Evolutionary conservation across 2,113 vertebrate genomes (phyloP).

Genomic region (Chitala chitala): DNA sequence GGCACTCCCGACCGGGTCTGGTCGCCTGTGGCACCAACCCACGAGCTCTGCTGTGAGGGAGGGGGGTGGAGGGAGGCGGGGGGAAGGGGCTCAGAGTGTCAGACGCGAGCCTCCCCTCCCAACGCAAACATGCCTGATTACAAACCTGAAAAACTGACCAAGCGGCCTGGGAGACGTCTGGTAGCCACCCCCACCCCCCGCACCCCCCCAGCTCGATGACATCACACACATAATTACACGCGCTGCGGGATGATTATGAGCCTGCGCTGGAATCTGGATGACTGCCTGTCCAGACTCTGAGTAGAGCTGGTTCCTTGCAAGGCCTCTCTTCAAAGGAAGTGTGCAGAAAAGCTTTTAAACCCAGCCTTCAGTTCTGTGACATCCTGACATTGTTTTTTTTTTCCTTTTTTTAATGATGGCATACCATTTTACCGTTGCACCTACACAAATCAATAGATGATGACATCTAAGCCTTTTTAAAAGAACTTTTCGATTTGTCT

Average conservation of each 20-base stretch:
- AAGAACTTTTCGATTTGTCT: background rate
- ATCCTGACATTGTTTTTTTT: constrained; percentile 1
- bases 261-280: constrained; percentile 15
- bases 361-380: background rate
- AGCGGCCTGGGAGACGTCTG: background rate
- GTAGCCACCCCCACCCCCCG: constrained; percentile 3
- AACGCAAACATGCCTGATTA: background rate
- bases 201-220: background rate
- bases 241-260: constrained; percentile 16
- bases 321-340: background rate
- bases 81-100: background rate
- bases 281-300: constrained; percentile 3
- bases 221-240: constrained; percentile 20
- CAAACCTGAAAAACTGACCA: constrained; percentile 1
- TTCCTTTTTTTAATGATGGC: background rate
- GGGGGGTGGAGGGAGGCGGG: background rate
- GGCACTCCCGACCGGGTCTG: background rate
- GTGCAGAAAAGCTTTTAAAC: background rate
- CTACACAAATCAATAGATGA: background rate
- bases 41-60: background rate
- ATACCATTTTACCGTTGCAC: background rate
- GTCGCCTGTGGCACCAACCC: background rate
- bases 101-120: background rate
- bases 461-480: background rate
- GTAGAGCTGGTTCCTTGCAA: background rate